Evolutionary conservation across 2,797 vertebrate genomes (phyloP).

Genomic region (Enteromius trimaculatus): DNA sequence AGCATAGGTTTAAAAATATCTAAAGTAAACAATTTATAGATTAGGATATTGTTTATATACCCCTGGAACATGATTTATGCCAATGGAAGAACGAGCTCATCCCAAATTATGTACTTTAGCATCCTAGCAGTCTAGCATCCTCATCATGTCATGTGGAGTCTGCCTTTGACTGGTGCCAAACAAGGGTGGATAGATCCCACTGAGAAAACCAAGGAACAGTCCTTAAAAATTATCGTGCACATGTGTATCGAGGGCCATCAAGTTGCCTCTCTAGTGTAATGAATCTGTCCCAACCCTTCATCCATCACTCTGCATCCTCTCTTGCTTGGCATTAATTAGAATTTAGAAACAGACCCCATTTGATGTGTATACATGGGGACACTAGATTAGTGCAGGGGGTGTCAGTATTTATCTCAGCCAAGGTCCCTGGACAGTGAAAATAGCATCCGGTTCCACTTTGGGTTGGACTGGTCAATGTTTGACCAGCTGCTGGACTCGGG

Average conservation of each 20-base stretch:
- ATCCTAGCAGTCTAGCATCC: not conserved
- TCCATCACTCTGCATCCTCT: not conserved
- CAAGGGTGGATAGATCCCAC: not conserved
- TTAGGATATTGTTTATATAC: not conserved
- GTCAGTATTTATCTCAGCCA: not conserved
- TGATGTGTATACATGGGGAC: not conserved
- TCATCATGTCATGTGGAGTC: not conserved
- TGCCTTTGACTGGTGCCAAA: constrained; percentile 2
- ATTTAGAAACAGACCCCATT: not conserved
- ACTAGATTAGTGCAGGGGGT: not conserved
- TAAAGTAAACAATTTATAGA: not conserved
- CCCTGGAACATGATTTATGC: not conserved
- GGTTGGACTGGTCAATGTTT: not conserved
- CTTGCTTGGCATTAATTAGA: not conserved
- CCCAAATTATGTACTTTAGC: not conserved
- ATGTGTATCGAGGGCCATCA: not conserved
- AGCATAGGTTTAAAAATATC: not conserved
- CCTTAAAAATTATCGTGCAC: not conserved
- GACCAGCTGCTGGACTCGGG: constrained; percentile 10
- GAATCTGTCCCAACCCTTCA: not conserved
- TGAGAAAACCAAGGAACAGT: not conserved
- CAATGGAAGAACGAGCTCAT: not conserved
- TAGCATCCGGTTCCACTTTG: not conserved
- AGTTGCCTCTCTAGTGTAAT: no score
- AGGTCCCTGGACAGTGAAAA: not conserved